Conservation (phyloP, 1,140 invertebrate genomes). For the Zaprionus lachaisei region DNA sequence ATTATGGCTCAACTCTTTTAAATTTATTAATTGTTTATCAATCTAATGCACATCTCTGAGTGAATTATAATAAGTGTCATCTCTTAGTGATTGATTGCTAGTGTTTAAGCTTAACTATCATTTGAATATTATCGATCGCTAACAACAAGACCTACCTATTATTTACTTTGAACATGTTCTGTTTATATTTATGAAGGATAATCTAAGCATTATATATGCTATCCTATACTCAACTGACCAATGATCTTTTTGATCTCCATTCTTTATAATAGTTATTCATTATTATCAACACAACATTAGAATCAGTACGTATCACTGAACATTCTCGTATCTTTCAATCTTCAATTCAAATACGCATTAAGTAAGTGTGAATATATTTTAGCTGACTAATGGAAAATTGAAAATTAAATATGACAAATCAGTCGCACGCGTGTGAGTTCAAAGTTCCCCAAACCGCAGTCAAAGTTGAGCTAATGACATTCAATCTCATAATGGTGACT, state of each 20-base stretch:
- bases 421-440: neutral
- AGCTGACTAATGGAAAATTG: slow-evolving; percentile 3
- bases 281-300: neutral
- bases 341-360: neutral
- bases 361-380: neutral
- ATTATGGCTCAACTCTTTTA: too few relatives aligned
- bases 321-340: neutral
- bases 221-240: too few relatives aligned
- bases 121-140: too few relatives aligned
- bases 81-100: too few relatives aligned
- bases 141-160: too few relatives aligned
- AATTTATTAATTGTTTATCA: too few relatives aligned
- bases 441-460: neutral
- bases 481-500: neutral
- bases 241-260: too few relatives aligned
- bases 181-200: too few relatives aligned
- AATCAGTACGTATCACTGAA: neutral
- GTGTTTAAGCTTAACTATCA: too few relatives aligned
- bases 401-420: neutral
- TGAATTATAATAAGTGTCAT: too few relatives aligned
- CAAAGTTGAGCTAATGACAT: neutral
- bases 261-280: neutral
- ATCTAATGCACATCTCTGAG: neutral
- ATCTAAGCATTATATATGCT: too few relatives aligned
- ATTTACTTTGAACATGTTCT: too few relatives aligned